Evolutionary conservation across 2,113 vertebrate species (phyloP).

Genomic region (Corvus hawaiiensis): DNA sequence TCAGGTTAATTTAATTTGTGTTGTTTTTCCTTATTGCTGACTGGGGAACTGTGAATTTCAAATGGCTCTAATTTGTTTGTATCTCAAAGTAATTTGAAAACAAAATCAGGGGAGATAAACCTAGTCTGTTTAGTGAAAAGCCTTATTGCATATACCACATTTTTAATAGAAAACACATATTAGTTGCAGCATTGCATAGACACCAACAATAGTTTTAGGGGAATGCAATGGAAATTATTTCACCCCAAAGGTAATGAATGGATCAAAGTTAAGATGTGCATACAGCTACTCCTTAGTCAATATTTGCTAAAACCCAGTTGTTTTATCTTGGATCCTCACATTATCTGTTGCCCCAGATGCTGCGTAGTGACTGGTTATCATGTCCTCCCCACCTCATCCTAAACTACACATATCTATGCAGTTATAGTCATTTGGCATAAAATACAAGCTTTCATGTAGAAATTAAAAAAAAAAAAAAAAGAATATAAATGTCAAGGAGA

Average conservation of each 20-base stretch:
- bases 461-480: neutral
- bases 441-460: neutral
- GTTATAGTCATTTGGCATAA: neutral
- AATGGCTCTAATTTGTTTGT: neutral
- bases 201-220: neutral
- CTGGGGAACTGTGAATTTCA: neutral
- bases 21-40: neutral
- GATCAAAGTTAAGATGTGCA: neutral
- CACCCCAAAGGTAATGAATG: neutral
- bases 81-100: neutral
- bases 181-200: neutral
- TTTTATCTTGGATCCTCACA: neutral
- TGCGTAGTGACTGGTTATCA: neutral
- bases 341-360: neutral
- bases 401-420: neutral
- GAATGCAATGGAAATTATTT: neutral
- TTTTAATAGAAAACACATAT: neutral
- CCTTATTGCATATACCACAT: neutral
- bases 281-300: neutral
- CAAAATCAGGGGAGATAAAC: neutral
- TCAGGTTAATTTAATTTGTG: neutral
- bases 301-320: neutral
- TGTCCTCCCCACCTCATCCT: neutral
- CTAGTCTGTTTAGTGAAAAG: neutral
- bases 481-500: neutral